phyloP scores from a whole-genome alignment of 2,797 vertebrate genomes.

The Chiropotes sagulatus region DNA sequence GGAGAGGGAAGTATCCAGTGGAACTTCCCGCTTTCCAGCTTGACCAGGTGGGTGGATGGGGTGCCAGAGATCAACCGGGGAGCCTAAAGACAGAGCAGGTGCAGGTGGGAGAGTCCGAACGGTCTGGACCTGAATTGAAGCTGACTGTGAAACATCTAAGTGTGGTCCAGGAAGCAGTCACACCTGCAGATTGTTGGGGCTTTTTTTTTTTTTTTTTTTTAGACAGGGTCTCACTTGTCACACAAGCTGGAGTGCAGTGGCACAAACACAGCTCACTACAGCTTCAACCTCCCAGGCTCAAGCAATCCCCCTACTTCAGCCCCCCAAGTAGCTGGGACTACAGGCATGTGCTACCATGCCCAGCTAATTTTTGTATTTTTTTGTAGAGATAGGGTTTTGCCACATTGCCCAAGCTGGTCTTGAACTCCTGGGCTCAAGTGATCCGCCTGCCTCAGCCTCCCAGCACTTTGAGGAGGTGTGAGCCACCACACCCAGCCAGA shows the following conservation, averaged over 20 bases:
- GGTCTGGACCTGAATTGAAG: slow-evolving; percentile 14
- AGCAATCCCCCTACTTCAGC: background rate
- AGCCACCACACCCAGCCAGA: background rate
- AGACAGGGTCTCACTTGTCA: background rate
- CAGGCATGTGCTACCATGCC: background rate
- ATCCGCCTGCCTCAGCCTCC: background rate
- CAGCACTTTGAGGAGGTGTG: background rate
- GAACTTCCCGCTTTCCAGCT: slow-evolving; percentile 72
- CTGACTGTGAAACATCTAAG: background rate
- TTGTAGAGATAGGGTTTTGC: background rate
- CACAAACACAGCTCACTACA: background rate
- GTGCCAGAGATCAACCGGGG: slow-evolving; percentile 59
- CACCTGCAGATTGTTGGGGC: background rate
- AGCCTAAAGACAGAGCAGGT: slow-evolving; percentile 58
- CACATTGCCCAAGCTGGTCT: background rate
- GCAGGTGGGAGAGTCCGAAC: background rate
- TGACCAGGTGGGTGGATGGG: slow-evolving; percentile 68
- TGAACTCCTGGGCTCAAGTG: background rate
- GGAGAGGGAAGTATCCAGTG: slow-evolving; percentile 69
- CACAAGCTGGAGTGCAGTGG: background rate
- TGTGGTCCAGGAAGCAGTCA: background rate
- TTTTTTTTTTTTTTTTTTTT: no score
- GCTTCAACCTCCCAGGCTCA: background rate
- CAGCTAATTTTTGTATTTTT: background rate
- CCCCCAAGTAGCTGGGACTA: background rate